Conservation (phyloP, 2,113 vertebrate genomes). For the Barnardius zonarius region DNA sequence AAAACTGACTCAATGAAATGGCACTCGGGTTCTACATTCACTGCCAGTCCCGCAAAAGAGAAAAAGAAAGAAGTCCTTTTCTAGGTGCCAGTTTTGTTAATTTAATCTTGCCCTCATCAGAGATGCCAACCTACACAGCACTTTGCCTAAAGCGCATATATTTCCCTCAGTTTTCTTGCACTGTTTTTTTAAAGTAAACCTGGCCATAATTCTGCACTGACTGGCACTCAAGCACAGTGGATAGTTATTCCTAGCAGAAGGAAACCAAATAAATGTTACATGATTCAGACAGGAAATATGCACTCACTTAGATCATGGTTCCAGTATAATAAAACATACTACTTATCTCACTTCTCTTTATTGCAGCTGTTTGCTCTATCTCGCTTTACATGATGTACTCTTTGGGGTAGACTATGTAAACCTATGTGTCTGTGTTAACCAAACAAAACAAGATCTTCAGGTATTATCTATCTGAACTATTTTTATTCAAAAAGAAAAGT, state of each 20-base stretch:
- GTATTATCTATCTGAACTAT: not conserved
- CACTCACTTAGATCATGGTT: not conserved
- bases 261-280: not conserved
- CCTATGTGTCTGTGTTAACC: accelerated
- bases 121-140: not conserved
- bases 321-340: not conserved
- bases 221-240: not conserved
- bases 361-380: not conserved
- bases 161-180: not conserved
- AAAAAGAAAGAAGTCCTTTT: not conserved
- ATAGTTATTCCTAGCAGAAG: not conserved
- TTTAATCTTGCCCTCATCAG: not conserved
- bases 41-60: not conserved
- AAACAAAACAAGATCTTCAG: not conserved
- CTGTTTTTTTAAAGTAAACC: not conserved
- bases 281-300: not conserved
- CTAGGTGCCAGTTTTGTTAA: not conserved
- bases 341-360: not conserved
- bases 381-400: not conserved
- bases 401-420: not conserved
- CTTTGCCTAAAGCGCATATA: not conserved
- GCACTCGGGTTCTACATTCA: not conserved
- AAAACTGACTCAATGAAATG: not conserved
- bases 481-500: not conserved
- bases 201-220: not conserved